These are phyloP conservation scores for Oryctolagus cuniculus DNA, from an alignment of 2,113 vertebrate genomes.

Conservation along the genomic window mOryCun1.1 NC_091432.1:62765001-62765500, in stretches of 20 bases:
- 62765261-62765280: slow-evolving; percentile 8
- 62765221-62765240: background rate
- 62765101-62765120: too few species aligned
- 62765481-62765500: slow-evolving; percentile 50
- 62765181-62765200: background rate
- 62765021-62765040: too few species aligned
- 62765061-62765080: too few species aligned
- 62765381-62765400: background rate
- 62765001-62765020: too few species aligned
- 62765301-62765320: background rate
- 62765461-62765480: background rate
- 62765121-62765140: too few species aligned
- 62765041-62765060: too few species aligned
- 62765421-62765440: slow-evolving; percentile 8
- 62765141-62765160: too few species aligned
- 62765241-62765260: background rate
- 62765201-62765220: background rate
- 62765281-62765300: background rate
- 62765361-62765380: background rate
- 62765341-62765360: background rate
- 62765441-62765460: slow-evolving; percentile 13
- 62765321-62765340: background rate
- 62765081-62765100: too few species aligned
- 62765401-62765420: background rate
- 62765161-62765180: background rate